phyloP scores from a whole-genome alignment of 2,888 invertebrate species.

The Oxycera nigricornis region DNA sequence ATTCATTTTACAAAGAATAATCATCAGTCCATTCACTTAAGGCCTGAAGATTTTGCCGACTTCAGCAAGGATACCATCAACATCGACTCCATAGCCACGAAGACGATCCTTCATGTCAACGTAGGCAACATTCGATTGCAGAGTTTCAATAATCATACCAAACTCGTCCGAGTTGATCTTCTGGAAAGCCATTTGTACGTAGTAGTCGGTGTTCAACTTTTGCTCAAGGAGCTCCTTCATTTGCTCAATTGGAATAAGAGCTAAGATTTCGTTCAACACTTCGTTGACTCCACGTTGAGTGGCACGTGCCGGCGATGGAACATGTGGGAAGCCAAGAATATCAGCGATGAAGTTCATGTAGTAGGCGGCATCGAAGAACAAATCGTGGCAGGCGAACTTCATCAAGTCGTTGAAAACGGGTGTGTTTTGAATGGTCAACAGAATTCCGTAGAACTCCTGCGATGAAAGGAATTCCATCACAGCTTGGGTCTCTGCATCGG shows the following conservation, averaged over 20 bases:
- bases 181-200: constrained; percentile 38
- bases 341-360: constrained; percentile 40
- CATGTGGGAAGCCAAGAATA: constrained; percentile 39
- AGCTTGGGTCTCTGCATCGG: constrained; percentile 41
- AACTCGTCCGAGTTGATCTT: constrained; percentile 40
- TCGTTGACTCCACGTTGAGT: constrained; percentile 41
- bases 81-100: constrained; percentile 36
- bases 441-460: constrained; percentile 32
- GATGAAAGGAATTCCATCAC: constrained; percentile 40
- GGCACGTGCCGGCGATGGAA: constrained; percentile 14
- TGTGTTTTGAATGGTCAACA: neutral
- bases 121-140: constrained; percentile 14
- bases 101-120: constrained; percentile 18
- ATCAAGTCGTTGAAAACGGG: neutral
- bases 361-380: constrained; percentile 39
- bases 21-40: neutral
- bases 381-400: constrained; percentile 37
- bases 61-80: constrained; percentile 34
- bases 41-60: constrained; percentile 36
- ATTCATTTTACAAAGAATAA: neutral
- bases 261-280: constrained; percentile 41
- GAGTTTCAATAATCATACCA: constrained; percentile 37
- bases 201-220: constrained; percentile 41
- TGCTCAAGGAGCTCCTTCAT: constrained; percentile 32
- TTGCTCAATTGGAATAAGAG: constrained; percentile 36